Conservation (phyloP, 1,140 invertebrate genomes). For the Radopholus similis region DNA sequence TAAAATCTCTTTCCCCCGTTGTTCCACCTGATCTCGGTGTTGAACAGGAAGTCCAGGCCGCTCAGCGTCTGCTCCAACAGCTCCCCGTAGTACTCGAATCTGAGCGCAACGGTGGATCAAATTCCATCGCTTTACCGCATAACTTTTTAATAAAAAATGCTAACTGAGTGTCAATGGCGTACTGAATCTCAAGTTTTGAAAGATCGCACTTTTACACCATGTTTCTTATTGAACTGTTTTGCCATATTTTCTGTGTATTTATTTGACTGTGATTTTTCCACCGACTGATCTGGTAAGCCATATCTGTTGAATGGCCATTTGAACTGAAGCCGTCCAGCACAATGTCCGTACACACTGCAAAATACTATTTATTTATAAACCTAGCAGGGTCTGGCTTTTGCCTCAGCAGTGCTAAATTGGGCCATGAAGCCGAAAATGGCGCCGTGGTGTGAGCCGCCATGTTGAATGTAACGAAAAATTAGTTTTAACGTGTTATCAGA, state of each 20-base stretch:
- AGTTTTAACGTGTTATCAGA: no score
- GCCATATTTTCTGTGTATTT: no score
- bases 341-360: slow-evolving; percentile 49
- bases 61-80: slow-evolving; percentile 56
- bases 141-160: no score
- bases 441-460: slow-evolving; percentile 46
- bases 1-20: no score
- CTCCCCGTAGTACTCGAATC: slow-evolving; percentile 59
- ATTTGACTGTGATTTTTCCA: no score
- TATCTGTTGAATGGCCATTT: slow-evolving; percentile 53
- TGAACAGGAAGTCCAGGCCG: slow-evolving; percentile 55
- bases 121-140: no score
- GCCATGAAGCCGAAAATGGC: slow-evolving; percentile 53
- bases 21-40: slow-evolving; percentile 58
- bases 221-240: no score
- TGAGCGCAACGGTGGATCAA: slow-evolving; percentile 2
- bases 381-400: neutral
- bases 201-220: no score
- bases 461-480: slow-evolving; percentile 52
- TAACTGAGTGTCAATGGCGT: slow-evolving; percentile 50
- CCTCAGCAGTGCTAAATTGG: slow-evolving; percentile 48
- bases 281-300: no score
- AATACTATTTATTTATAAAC: slow-evolving; percentile 1
- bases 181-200: no score
- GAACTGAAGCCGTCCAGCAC: slow-evolving; percentile 20